Conservation (phyloP, 2,113 vertebrate genomes). For the Setophaga coronata region DNA sequence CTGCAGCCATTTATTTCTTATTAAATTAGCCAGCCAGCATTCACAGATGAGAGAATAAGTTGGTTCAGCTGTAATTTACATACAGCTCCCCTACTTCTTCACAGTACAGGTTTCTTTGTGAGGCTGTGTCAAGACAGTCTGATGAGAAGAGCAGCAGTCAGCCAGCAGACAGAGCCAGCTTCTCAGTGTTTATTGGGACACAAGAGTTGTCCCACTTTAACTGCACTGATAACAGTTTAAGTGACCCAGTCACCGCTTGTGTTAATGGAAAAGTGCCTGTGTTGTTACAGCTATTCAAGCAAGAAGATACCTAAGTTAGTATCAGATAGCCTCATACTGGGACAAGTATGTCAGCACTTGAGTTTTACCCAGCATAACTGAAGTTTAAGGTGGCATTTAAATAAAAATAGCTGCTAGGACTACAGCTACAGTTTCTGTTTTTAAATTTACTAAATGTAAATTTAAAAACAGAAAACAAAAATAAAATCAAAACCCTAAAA, state of each 20-base stretch:
- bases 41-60: background rate
- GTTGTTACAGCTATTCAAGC: background rate
- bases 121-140: background rate
- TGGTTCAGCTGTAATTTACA: background rate
- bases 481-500: background rate
- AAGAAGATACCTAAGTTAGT: background rate
- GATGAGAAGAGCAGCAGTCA: background rate
- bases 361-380: background rate
- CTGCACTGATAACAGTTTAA: background rate
- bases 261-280: background rate
- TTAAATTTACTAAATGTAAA: too few relatives aligned
- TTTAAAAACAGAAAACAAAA: background rate
- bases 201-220: background rate
- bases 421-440: too few relatives aligned
- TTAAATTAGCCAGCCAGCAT: background rate
- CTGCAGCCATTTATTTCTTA: background rate
- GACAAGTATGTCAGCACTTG: background rate
- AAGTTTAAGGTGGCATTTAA: background rate
- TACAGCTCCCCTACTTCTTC: background rate
- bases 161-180: background rate
- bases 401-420: background rate
- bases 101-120: background rate
- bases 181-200: background rate
- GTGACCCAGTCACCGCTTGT: background rate
- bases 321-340: background rate